Evolutionary conservation across 2,888 invertebrate species (phyloP), one percentile per base, ranked within the genome.

Genomic region (Noctua janthina): DNA sequence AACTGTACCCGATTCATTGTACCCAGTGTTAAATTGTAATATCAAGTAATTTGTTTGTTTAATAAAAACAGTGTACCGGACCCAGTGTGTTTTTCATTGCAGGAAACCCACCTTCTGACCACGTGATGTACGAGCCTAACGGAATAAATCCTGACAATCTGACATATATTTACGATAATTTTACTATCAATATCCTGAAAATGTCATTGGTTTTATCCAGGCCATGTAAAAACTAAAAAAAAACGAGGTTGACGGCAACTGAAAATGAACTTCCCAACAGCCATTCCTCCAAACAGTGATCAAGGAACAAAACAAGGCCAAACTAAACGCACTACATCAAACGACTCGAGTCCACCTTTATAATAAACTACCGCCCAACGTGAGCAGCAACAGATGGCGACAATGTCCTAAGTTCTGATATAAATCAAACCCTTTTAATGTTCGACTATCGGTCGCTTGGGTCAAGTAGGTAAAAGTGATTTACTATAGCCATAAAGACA

Each of bases 391-490:
- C 96, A 96, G 96, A 95, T 96, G 96, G 93, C 93, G 95, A 93
- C 93, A 96, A 96, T 95, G 96, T 94, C 92, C 96, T 92, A 96
- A 96, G 94, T 96, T 96, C 91, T 91, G 91, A 90, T 94, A 96
- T 96, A 96, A 96, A 96, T 96, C 96, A 96, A 94, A 96, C 96
- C 96, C 96, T 95, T 96, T 96, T 96, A 96, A 95, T 95, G 95
- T 94, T 92, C 93, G 92, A 92, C 95, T 94, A 95, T 95, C 93
- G 95, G 95, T 93, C 92, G 93, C 91, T 93, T 88, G 95, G 96
- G 96, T 96, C 96, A 96, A 96, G 95, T 94, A 94, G 94, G 95
- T 94, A 93, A 92, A 93, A 93, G 94, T 96, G 96, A 96, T 96
- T 96, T 96, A 96, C 94, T 93, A 93, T 88, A 85, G 92, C 93